Conservation (phyloP, 2,113 vertebrate genomes). For the Lethenteron camtschaticum region DNA sequence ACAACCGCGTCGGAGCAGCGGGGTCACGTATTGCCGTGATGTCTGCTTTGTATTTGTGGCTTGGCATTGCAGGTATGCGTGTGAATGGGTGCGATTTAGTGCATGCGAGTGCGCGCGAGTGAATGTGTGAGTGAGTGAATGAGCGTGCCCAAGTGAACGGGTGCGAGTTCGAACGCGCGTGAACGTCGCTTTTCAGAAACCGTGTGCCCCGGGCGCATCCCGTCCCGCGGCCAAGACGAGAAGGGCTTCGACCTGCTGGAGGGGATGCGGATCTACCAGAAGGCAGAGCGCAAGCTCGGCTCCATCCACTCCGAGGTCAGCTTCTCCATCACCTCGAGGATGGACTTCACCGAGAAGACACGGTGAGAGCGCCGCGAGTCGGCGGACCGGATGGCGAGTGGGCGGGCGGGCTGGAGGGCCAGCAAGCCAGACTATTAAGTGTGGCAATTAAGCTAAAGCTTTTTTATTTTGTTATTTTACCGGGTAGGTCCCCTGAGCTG, state of each 20-base stretch:
- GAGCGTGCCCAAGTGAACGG: no score
- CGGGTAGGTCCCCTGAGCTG: no score
- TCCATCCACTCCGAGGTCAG: slow-evolving; percentile 45
- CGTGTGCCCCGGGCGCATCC: slow-evolving; percentile 66
- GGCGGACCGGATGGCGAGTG: no score
- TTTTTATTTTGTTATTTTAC: no score
- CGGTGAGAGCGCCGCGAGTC: slow-evolving; percentile 24
- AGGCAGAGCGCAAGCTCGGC: slow-evolving; percentile 55
- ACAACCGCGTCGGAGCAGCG: no score
- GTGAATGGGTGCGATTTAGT: not conserved
- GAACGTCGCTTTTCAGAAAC: slow-evolving; percentile 34
- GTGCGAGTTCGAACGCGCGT: no score
- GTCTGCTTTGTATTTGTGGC: no score
- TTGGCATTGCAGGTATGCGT: not conserved
- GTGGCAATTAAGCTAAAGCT: no score
- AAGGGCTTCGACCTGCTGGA: slow-evolving; percentile 87
- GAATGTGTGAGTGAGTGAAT: not conserved
- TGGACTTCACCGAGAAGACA: slow-evolving; percentile 61
- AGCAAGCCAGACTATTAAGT: no score
- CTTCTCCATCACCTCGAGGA: slow-evolving; percentile 49
- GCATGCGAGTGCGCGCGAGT: not conserved
- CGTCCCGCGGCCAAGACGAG: slow-evolving; percentile 60
- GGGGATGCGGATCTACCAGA: slow-evolving; percentile 66
- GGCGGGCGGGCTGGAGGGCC: no score
- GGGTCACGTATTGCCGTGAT: no score